Percentiles rank a stretch among this genome's conserved stretches.
Conservation (phyloP, 1,140 invertebrate genomes). For the Diorhabda sublineata region DNA sequence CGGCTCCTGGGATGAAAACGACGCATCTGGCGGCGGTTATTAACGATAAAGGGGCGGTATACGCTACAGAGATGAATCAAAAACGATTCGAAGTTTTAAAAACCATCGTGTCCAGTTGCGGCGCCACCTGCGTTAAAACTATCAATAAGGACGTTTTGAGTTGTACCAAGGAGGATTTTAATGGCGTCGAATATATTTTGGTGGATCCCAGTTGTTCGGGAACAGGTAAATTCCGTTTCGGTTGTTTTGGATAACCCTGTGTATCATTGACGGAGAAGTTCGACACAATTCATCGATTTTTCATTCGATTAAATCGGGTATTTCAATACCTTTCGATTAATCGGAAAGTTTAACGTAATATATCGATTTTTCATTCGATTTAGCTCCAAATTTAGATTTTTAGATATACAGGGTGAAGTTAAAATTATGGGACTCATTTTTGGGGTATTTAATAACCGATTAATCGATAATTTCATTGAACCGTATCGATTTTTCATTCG, state of each 20-base stretch:
- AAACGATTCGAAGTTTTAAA: conserved; percentile 63
- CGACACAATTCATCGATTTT: too few species aligned
- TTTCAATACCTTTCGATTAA: too few species aligned
- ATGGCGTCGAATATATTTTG: conserved; percentile 81
- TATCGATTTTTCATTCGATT: background rate
- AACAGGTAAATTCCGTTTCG: conserved; percentile 62
- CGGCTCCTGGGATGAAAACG: conserved; percentile 96
- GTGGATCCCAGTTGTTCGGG: conserved; percentile 96
- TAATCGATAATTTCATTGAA: too few species aligned
- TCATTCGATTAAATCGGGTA: too few species aligned
- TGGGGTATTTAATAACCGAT: too few species aligned
- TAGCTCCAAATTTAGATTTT: too few species aligned
- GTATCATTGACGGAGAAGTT: too few species aligned
- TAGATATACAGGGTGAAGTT: too few species aligned
- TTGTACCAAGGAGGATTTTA: conserved; percentile 57
- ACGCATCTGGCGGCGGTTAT: conserved; percentile 80
- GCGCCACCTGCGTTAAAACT: conserved; percentile 62
- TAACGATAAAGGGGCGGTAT: conserved; percentile 73
- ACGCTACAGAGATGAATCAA: conserved; percentile 74
- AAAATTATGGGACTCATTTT: too few species aligned
- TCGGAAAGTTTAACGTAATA: background rate
- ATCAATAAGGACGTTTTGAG: conserved; percentile 69
- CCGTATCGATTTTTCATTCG: too few species aligned
- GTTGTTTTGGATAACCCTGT: too few species aligned
- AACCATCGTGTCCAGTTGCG: conserved; percentile 59